These are phyloP conservation scores for Rugalucina vietnamica DNA, from an alignment of 2,888 invertebrate genomes.

Conservation along the genomic window DNA sequence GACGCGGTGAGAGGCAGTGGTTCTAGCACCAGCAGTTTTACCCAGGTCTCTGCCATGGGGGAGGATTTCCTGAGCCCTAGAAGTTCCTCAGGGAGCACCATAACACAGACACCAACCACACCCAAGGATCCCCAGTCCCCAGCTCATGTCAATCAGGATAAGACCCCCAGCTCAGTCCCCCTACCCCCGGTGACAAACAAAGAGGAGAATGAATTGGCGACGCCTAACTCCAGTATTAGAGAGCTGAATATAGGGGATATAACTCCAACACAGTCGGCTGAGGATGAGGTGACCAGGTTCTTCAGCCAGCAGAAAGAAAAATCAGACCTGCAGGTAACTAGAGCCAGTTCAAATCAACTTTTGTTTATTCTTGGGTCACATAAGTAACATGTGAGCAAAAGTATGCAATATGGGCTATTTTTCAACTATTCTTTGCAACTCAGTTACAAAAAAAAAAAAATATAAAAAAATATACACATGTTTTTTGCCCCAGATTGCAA, in stretches of 20 bases:
- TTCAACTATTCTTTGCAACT: too few relatives aligned
- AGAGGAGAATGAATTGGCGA: slow-evolving; percentile 74
- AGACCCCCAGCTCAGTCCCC: slow-evolving; percentile 77
- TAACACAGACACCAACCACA: slow-evolving; percentile 71
- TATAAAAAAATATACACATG: too few relatives aligned
- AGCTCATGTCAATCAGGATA: slow-evolving; percentile 45
- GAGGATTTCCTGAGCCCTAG: slow-evolving; percentile 71
- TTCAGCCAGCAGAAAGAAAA: slow-evolving; percentile 43
- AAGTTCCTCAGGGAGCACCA: slow-evolving; percentile 70
- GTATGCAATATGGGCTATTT: too few relatives aligned
- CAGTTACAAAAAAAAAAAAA: too few relatives aligned
- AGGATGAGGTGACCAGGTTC: slow-evolving; percentile 55
- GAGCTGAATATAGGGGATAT: slow-evolving; percentile 53
- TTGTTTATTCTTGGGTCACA: too few relatives aligned
- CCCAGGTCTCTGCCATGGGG: slow-evolving; percentile 69
- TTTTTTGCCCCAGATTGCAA: too few relatives aligned
- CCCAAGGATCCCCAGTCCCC: slow-evolving; percentile 52
- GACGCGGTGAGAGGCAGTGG: slow-evolving; percentile 64
- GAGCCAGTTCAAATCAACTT: too few relatives aligned
- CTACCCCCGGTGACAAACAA: slow-evolving; percentile 71
- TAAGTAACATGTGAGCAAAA: too few relatives aligned
- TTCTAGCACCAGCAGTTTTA: slow-evolving; percentile 80
- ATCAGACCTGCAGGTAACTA: slow-evolving; percentile 51
- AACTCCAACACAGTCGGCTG: slow-evolving; percentile 45
- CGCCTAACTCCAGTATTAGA: slow-evolving; percentile 59